Evolutionary conservation across 2,113 vertebrate genomes (phyloP).

Genomic region (Hipposideros armiger): DNA sequence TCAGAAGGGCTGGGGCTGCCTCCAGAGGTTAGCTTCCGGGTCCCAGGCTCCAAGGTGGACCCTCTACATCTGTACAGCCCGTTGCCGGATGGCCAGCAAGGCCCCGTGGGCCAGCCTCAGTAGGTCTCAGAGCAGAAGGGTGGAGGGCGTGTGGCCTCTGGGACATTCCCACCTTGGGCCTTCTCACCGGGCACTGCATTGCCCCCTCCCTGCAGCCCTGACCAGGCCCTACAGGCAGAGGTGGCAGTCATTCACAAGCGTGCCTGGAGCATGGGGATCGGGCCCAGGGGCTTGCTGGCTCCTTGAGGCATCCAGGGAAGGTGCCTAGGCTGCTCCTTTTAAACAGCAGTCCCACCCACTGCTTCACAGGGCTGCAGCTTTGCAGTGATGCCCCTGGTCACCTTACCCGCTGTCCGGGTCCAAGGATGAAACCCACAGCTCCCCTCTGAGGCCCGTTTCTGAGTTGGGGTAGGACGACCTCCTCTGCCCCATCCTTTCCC

Average conservation of each 20-base stretch:
- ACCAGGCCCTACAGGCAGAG: not conserved
- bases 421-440: not conserved
- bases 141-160: accelerated
- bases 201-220: accelerated
- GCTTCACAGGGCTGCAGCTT: accelerated
- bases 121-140: not conserved
- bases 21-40: not conserved
- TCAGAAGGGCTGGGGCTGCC: not conserved
- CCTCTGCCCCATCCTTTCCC: not conserved
- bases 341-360: not conserved
- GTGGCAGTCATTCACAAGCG: accelerated
- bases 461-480: accelerated
- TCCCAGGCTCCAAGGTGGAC: not conserved
- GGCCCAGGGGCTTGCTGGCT: not conserved
- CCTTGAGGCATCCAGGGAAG: accelerated
- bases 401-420: not conserved
- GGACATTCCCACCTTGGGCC: accelerated
- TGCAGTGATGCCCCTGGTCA: accelerated
- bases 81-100: not conserved
- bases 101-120: not conserved
- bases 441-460: not conserved
- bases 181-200: accelerated
- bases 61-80: no score
- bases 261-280: not conserved
- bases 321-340: not conserved